phyloP scores from a whole-genome alignment of 2,888 invertebrate species.

The Lamellibrachia satsuma region DNA sequence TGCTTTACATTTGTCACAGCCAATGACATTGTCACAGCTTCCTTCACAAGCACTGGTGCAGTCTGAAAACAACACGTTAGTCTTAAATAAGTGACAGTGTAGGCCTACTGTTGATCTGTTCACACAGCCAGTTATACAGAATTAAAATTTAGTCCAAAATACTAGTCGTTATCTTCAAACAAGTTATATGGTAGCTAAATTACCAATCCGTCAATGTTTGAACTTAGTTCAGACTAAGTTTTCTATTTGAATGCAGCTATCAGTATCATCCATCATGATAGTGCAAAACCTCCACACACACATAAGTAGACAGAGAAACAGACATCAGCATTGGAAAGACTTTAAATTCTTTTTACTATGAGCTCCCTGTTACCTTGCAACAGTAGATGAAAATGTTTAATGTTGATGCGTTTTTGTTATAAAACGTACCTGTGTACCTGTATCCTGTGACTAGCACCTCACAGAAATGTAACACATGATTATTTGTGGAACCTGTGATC shows the following conservation, averaged over 20 bases:
- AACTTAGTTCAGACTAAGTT: too few relatives aligned
- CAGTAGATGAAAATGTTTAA: not conserved
- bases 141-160: too few relatives aligned
- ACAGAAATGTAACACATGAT: not conserved
- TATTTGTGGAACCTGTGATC: not conserved
- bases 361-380: too few relatives aligned
- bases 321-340: not conserved
- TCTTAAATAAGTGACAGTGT: not conserved
- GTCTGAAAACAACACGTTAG: not conserved
- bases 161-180: too few relatives aligned
- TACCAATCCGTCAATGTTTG: too few relatives aligned
- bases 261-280: too few relatives aligned
- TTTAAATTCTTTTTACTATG: not conserved
- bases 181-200: too few relatives aligned
- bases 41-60: not conserved
- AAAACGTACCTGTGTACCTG: not conserved
- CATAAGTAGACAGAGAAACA: too few relatives aligned
- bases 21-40: conserved; percentile 5
- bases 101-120: not conserved
- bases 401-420: not conserved
- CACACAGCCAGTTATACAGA: too few relatives aligned
- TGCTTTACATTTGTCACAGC: not conserved
- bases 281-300: too few relatives aligned
- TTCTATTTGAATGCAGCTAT: too few relatives aligned
- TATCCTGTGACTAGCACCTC: not conserved